Conservation (phyloP, 2,888 invertebrate genomes). For the Agrochola litura region DNA sequence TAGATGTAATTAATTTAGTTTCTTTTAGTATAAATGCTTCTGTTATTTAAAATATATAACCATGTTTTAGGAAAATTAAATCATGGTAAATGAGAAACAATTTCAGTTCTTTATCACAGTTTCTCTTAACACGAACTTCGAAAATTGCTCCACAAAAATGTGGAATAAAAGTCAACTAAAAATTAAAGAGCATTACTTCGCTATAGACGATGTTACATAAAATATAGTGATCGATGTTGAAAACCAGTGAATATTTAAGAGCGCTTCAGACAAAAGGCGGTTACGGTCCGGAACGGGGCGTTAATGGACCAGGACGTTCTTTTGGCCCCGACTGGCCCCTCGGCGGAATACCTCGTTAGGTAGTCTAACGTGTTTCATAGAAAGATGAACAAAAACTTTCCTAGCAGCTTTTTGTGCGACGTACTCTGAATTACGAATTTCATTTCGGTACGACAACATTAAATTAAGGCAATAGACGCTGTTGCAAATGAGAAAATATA, state of each 20-base stretch:
- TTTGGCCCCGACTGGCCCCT: slow-evolving; percentile 34
- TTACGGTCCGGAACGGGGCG: slow-evolving; percentile 35
- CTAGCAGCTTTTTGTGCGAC: slow-evolving; percentile 23
- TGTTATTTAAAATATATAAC: not conserved
- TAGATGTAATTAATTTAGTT: not conserved
- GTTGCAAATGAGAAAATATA: slow-evolving; percentile 28
- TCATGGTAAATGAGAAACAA: not conserved
- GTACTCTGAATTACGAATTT: slow-evolving; percentile 39
- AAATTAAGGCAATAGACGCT: slow-evolving; percentile 21
- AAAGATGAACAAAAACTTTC: slow-evolving; percentile 38
- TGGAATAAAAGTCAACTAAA: not conserved
- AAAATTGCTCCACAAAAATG: not conserved
- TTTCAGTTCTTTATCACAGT: not conserved
- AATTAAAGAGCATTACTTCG: not conserved
- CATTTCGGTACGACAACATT: slow-evolving; percentile 16
- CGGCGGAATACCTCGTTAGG: slow-evolving; percentile 50
- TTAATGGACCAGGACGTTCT: slow-evolving; percentile 53
- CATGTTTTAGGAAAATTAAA: not conserved
- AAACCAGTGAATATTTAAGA: slow-evolving; percentile 53
- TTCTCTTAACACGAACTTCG: not conserved
- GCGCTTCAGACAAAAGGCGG: slow-evolving; percentile 41
- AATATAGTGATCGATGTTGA: slow-evolving; percentile 29
- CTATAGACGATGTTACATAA: slow-evolving; percentile 12
- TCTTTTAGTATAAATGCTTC: not conserved
- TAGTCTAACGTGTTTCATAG: slow-evolving; percentile 38